These are phyloP conservation scores for Premnoplex brunnescens DNA, from an alignment of 2,797 vertebrate genomes.

Conservation along the genomic window DNA sequence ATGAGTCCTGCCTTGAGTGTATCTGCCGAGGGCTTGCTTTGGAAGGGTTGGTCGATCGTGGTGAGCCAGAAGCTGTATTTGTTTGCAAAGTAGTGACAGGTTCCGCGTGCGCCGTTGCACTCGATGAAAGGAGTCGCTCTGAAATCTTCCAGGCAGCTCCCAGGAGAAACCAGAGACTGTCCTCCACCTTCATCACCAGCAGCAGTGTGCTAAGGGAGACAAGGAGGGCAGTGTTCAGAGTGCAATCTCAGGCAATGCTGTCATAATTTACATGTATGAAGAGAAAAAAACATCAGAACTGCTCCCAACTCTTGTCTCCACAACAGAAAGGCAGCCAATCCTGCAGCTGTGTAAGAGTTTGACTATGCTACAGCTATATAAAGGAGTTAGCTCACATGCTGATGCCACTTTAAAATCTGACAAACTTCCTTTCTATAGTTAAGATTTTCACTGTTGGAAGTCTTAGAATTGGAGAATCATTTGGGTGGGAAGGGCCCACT, in stretches of 20 bases:
- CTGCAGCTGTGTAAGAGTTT: neutral
- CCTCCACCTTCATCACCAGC: conserved; percentile 95
- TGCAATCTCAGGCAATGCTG: neutral
- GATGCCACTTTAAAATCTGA: neutral
- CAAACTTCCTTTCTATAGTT: neutral
- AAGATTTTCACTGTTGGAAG: neutral
- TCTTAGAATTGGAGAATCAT: neutral
- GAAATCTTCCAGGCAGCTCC: conserved; percentile 98
- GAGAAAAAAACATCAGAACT: neutral
- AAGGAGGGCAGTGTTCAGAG: neutral
- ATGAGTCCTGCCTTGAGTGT: conserved; percentile 95
- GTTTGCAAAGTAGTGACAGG: conserved; percentile 97
- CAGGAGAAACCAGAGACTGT: conserved; percentile 95
- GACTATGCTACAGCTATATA: neutral
- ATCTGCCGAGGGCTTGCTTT: conserved; percentile 82
- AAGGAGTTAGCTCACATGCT: neutral
- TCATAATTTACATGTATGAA: neutral
- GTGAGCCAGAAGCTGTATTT: conserved; percentile 98
- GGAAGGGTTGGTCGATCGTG: conserved; percentile 85
- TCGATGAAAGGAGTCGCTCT: conserved; percentile 95
- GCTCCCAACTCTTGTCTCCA: neutral
- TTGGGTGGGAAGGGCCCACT: neutral
- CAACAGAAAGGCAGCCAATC: neutral
- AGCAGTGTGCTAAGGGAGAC: conserved; percentile 86
- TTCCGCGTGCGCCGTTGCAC: conserved; percentile 93